Evolutionary conservation across 2,797 vertebrate species (phyloP), one percentile per base, ranked within the genome.

Genomic region (Oreochromis grahami): DNA sequence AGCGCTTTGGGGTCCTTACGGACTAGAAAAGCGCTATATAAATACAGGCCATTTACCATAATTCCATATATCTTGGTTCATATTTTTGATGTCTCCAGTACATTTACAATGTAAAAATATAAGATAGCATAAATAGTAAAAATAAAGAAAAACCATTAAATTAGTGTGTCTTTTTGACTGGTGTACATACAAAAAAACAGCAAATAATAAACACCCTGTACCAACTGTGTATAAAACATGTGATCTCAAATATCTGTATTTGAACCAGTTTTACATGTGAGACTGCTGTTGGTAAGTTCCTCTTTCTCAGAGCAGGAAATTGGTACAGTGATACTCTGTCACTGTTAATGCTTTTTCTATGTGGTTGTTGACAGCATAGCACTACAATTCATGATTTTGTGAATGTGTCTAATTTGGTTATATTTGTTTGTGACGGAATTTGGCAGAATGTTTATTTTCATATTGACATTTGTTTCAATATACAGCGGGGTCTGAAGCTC

Each of bases 31-130:
- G 24, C 3, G 24, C 24, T 24, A 24, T 24, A 3, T 24, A 24
- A 24, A 24, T 24, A 24, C 24, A 24, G 24, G 24, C 24, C 24
- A 24, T 24, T 24, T 24, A 24, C 24, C 0, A 0, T 60, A 60
- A 60, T 60, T 60, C 9, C 2, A 60, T 1, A 60, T 60, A 60
- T 34, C 56, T 60, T 0, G 1, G 8, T 2, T 60, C 2, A 1
- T 60, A 60, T 60, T 7, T 19, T 60, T 60, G 15, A 60, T 60
- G 56, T 60, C 56, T 34, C 11, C 17, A n/a, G 17, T 60, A 36
- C 2, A 1, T 60, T 60, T 34, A 36, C 56, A 36, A 12, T 60
- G 32, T 60, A n/a, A 11, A 60, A 58, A 17, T 58, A 58, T 6
- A 10, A 32, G 15, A 32, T 17, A 58, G 8, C 1, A 58, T 32